Percentiles rank a stretch among this genome's conserved stretches.
These are phyloP conservation scores for Tipula unca DNA, from an alignment of 2,888 invertebrate genomes.

Conservation along the genomic window DNA sequence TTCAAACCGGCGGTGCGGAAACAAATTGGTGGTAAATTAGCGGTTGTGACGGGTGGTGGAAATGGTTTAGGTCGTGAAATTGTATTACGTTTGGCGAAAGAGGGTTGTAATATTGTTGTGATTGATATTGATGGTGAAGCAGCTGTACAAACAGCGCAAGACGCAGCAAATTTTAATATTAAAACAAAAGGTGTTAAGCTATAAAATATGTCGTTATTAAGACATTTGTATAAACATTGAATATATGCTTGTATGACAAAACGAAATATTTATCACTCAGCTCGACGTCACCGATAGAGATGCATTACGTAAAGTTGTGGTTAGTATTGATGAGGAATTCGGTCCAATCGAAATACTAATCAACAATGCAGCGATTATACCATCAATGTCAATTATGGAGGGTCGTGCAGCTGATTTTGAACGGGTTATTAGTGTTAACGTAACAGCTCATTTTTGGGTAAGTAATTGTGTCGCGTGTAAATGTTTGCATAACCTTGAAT, in stretches of 20 bases:
- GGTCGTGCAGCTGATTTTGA: slow-evolving; percentile 39
- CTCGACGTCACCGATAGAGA: slow-evolving; percentile 23
- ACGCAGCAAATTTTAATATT: neutral
- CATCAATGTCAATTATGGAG: slow-evolving; percentile 38
- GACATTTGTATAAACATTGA: too few species aligned
- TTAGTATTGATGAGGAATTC: slow-evolving; percentile 26
- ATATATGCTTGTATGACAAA: neutral
- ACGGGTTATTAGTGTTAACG: slow-evolving; percentile 41
- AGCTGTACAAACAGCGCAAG: slow-evolving; percentile 34
- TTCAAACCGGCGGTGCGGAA: neutral
- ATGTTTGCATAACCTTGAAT: neutral
- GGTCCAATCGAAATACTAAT: slow-evolving; percentile 43
- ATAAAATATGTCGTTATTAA: neutral
- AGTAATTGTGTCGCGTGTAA: slow-evolving; percentile 22
- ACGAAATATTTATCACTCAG: neutral
- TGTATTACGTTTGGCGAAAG: slow-evolving; percentile 37
- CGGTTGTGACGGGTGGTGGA: slow-evolving; percentile 41
- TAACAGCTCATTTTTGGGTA: slow-evolving; percentile 43
- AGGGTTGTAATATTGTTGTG: slow-evolving; percentile 41
- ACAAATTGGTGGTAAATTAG: slow-evolving; percentile 20
- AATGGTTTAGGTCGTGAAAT: slow-evolving; percentile 44
- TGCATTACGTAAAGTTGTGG: slow-evolving; percentile 19
- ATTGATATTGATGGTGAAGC: slow-evolving; percentile 39
- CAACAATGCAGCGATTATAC: slow-evolving; percentile 44
- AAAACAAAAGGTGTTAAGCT: neutral